Evolutionary conservation across 2,888 invertebrate species (phyloP), one percentile per base, ranked within the genome.

Genomic region (Thereva unica): DNA sequence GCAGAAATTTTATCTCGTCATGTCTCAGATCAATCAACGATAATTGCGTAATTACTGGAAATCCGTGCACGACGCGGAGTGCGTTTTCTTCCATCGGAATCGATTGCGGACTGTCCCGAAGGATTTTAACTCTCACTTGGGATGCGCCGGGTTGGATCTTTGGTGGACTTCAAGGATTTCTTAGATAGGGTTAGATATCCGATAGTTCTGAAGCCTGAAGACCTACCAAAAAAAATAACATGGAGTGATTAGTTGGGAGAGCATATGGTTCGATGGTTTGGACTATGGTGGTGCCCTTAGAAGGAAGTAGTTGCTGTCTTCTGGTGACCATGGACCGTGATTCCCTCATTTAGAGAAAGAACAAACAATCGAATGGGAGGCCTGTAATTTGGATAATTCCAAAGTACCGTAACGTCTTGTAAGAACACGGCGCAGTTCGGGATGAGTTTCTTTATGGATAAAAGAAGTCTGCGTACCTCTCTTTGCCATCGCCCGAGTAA

Each of bases 21-120:
- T 61, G 53, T 37, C 61, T 50, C 38, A 50, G 61, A 61, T 61
- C 61, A 61, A 61, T 61, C 61, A 61, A 12, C 41, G 61, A 53
- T 61, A 61, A 61, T 61, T 61, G 61, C 61, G 61, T 61, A 61
- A 61, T 61, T 61, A 50, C 50, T 49, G 40, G 61, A 61, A 61
- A 50, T 61, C 61, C 41, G 50, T 61, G 61, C 61, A 61, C 61
- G 61, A 61, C 23, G 23, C 23, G 23, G 23, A 61, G 50, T 61
- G 61, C 61, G 61, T 61, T 50, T 41, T 4, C 38, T 40, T 40
- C 12, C 50, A 49, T 56, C 42, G 42, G 41, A 41, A 56, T 56
- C 5, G 41, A 23, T 42, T 10, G 35, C 40, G 6, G 8, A 42
- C 49, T 9, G 23, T 23, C 23, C 23, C 23, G 23, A 23, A 23